A percentile compares a stretch with the other conserved stretches of the same genome.
These are phyloP conservation scores for Centrocercus urophasianus DNA, from an alignment of 2,113 vertebrate genomes.

Conservation along the genomic window DNA sequence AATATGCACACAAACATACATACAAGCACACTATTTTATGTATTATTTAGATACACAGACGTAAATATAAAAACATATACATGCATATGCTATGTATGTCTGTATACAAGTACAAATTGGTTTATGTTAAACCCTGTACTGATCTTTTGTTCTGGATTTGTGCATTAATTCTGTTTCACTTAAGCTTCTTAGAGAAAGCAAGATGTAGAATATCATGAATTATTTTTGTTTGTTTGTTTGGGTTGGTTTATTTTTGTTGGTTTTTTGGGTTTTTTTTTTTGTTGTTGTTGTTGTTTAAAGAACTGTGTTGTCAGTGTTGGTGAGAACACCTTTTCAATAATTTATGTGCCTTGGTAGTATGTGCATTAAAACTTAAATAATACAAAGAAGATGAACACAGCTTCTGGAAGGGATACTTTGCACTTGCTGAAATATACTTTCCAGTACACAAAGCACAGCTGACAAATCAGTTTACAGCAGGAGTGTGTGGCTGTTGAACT, in stretches of 20 bases:
- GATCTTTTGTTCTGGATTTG: not conserved
- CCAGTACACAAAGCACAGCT: not conserved
- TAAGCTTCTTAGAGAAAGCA: not conserved
- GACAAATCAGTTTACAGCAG: not conserved
- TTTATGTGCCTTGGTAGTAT: not conserved
- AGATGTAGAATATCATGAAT: not conserved
- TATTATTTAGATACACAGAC: not conserved
- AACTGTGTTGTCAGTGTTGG: not conserved
- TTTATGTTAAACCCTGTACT: not conserved
- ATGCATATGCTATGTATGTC: not conserved
- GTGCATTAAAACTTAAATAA: not conserved
- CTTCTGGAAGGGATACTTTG: not conserved
- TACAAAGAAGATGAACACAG: not conserved
- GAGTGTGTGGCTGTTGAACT: not conserved
- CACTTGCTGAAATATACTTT: not conserved
- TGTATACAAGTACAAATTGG: not conserved
- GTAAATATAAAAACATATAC: not conserved
- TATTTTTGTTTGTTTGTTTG: not conserved
- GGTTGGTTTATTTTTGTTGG: too few relatives aligned
- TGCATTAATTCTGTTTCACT: not conserved
- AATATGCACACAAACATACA: fast-evolving
- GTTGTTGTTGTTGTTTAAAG: not conserved
- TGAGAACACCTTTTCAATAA: not conserved
- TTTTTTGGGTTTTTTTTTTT: not conserved
- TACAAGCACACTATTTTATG: not conserved